These are phyloP conservation scores for Cassiopea xamachana DNA, from an alignment of 30 jellyfish, hydroid and myxozoan species.

Conservation along the genomic window DNA sequence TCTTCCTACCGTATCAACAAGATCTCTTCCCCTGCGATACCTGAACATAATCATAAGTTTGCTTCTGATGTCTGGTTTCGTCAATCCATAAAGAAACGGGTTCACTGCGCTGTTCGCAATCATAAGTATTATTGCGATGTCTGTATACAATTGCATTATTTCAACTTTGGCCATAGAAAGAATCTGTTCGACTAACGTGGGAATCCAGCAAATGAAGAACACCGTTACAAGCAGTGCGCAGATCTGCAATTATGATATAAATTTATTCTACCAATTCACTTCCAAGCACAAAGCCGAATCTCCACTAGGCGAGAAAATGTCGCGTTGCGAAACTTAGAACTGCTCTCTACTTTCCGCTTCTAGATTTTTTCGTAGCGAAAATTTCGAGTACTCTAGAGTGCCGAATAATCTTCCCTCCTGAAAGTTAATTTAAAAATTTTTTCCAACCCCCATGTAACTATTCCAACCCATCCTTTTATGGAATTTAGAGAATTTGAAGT, in stretches of 20 bases:
- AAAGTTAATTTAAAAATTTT: too few relatives aligned
- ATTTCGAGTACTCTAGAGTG: too few relatives aligned
- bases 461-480: too few relatives aligned
- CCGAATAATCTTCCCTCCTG: too few relatives aligned
- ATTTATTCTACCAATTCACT: too few relatives aligned
- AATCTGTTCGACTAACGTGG: constrained; percentile 71
- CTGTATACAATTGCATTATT: constrained; percentile 32
- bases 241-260: constrained; percentile 28
- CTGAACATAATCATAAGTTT: constrained; percentile 41
- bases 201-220: constrained; percentile 74
- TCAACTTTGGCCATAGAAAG: constrained; percentile 26
- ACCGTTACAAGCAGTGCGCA: constrained; percentile 66
- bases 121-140: constrained; percentile 63
- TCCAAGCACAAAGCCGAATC: too few relatives aligned
- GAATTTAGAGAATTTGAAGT: too few relatives aligned
- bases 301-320: too few relatives aligned
- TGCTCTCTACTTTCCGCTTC: too few relatives aligned
- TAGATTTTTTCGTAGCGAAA: too few relatives aligned
- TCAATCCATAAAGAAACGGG: constrained; percentile 74
- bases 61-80: constrained; percentile 66
- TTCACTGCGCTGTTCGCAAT: constrained; percentile 76
- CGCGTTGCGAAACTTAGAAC: too few relatives aligned
- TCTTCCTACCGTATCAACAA: neutral
- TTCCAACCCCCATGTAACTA: too few relatives aligned
- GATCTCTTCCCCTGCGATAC: neutral